Base-by-base conservation (phyloP, 2,888 invertebrate genomes). In the Macrophya alboannulata region DNA sequence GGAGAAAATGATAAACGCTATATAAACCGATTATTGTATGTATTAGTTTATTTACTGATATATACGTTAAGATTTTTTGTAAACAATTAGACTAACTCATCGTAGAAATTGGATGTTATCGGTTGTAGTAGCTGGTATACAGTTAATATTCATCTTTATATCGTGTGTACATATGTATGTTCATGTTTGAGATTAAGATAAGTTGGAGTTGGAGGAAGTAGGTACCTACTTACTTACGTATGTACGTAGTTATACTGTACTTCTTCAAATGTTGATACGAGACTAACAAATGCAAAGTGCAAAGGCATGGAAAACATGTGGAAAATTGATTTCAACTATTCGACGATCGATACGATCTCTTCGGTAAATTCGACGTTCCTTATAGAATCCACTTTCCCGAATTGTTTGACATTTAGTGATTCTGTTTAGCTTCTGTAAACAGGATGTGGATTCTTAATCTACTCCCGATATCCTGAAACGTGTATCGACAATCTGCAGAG, bases 251-350 rank as follows among this genome's bases (percentile, higher is more conserved):
- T n/a, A n/a, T 65, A 12, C 15, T 65, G 10, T 62, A n/a, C n/a
- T 25, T 62, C 21, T 8, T 31, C 55, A n/a, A 55, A 55, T 37
- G 37, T 68, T 68, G 68, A 0, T 37, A 68, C 15, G 15, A 2
- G 37, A 25, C 12, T 5, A 68, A 37, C 37, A 68, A 68, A 68
- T 68, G 68, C 68, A 68, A 68, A 68, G 68, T 68, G 37, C 37
- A 68, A 25, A 68, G 37, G 2, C 37, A 37, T 37, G 6, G 37
- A 37, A 37, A 68, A 68, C 68, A 37, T 68, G 6, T 37, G 37
- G 8, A 37, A 17, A 37, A 68, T 37, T 68, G 68, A 37, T 37
- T 5, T 17, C 6, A 17, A 68, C 17, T 8, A 25, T 37, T 25
- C 62, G 4, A 1, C 12, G 4, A 68, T 68, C 17, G 25, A 17